Percentiles rank a stretch among this genome's conserved stretches.
phyloP scores from a whole-genome alignment of 2,888 invertebrate genomes.

The Nemurella pictetii region DNA sequence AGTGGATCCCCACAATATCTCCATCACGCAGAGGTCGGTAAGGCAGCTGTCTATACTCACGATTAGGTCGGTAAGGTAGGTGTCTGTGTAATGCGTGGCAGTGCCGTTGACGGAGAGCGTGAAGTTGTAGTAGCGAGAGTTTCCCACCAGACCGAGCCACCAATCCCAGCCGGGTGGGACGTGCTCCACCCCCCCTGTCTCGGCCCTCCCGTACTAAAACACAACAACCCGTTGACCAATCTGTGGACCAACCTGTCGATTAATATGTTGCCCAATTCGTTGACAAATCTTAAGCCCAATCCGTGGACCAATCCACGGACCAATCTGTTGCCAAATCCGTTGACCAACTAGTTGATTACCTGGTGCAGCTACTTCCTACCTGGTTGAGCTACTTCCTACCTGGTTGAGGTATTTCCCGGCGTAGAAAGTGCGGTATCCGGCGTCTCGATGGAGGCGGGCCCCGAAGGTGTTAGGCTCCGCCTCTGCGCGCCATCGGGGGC shows the following conservation, averaged over 20 bases:
- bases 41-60: too few relatives aligned
- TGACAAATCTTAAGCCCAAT: too few relatives aligned
- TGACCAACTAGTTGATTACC: too few relatives aligned
- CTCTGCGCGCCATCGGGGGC: conserved; percentile 64
- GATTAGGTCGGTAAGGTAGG: conserved; percentile 85
- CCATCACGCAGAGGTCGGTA: too few relatives aligned
- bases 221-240: too few relatives aligned
- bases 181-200: conserved; percentile 63
- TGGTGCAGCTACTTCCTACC: too few relatives aligned
- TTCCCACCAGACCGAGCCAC: conserved; percentile 87
- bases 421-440: conserved; percentile 81
- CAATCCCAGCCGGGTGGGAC: conserved; percentile 85
- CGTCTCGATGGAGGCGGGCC: conserved; percentile 60
- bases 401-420: conserved; percentile 93
- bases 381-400: too few relatives aligned
- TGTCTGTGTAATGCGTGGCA: conserved; percentile 61
- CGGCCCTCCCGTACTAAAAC: conserved; percentile 64
- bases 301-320: not conserved
- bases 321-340: too few relatives aligned
- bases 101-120: conserved; percentile 80
- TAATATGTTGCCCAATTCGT: too few relatives aligned
- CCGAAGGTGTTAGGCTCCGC: conserved; percentile 72
- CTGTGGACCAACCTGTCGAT: too few relatives aligned
- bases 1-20: too few relatives aligned
- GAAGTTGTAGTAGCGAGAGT: conserved; percentile 92